These are phyloP conservation scores for Pogonophryne albipinna DNA, from an alignment of 2,797 vertebrate genomes.

Conservation along the genomic window DNA sequence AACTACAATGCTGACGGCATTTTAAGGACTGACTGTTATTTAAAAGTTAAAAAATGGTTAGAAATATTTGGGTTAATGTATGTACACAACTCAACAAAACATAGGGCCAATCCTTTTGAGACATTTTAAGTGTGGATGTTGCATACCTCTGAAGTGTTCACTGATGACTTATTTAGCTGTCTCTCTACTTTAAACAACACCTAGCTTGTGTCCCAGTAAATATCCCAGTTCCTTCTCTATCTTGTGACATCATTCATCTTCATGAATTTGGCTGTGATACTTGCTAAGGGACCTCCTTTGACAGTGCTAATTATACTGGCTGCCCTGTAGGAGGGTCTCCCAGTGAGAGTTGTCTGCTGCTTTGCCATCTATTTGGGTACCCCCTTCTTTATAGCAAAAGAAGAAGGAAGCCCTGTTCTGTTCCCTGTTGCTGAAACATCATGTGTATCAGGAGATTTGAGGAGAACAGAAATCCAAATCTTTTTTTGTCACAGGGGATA, in stretches of 20 bases:
- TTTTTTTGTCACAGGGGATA: not conserved
- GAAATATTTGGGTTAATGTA: no score
- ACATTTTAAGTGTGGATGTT: no score
- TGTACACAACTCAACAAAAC: no score
- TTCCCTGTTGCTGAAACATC: slow-evolving; percentile 6
- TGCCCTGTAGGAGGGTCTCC: slow-evolving; percentile 65
- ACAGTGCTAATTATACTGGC: slow-evolving; percentile 66
- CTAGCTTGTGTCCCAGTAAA: slow-evolving; percentile 3
- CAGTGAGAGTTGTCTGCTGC: slow-evolving; percentile 60
- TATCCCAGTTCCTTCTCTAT: slow-evolving; percentile 16
- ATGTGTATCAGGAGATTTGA: not conserved
- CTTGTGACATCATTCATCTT: slow-evolving; percentile 32
- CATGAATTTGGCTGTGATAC: slow-evolving; percentile 54
- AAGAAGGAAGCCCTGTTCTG: not conserved
- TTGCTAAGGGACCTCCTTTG: slow-evolving; percentile 54
- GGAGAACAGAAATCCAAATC: not conserved
- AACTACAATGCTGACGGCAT: no score
- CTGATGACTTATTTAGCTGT: not conserved
- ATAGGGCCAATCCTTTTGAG: no score
- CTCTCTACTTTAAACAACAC: not conserved
- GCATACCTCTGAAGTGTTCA: not conserved
- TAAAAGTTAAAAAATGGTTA: no score
- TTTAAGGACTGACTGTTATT: no score
- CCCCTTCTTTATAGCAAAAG: slow-evolving; percentile 22
- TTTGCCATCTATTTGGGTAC: slow-evolving; percentile 29